These are phyloP conservation scores for Natrix natrix DNA, from an alignment of 2,797 vertebrate genomes.

Conservation along the genomic window DNA sequence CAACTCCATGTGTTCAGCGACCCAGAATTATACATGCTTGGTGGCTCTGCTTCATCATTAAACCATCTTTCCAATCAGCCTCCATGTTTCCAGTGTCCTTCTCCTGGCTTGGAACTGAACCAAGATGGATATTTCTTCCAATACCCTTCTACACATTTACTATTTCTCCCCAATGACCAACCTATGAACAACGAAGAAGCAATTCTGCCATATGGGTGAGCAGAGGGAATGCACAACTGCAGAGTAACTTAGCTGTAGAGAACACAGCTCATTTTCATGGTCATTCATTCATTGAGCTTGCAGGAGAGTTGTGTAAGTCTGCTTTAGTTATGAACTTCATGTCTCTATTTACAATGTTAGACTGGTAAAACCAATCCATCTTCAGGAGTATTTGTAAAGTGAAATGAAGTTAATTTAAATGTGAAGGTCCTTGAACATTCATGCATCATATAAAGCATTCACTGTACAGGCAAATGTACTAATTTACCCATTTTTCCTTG, in stretches of 20 bases:
- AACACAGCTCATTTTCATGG: background rate
- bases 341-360: background rate
- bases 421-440: background rate
- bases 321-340: background rate
- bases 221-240: background rate
- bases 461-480: background rate
- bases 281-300: background rate
- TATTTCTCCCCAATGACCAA: background rate
- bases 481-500: fast-evolving
- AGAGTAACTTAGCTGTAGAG: background rate
- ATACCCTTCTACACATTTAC: background rate
- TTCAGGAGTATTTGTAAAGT: background rate
- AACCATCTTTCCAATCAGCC: too few relatives aligned
- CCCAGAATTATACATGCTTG: too few relatives aligned
- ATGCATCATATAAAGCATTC: background rate
- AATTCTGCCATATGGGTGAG: background rate
- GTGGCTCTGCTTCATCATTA: too few relatives aligned
- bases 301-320: background rate
- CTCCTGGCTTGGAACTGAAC: too few relatives aligned
- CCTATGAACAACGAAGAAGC: background rate
- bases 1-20: too few relatives aligned
- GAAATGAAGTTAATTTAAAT: background rate
- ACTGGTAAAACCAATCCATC: background rate
- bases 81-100: too few relatives aligned
- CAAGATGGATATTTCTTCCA: too few relatives aligned